phyloP scores from a whole-genome alignment of 2,797 vertebrate species.

The Sorex maritimensis region DNA sequence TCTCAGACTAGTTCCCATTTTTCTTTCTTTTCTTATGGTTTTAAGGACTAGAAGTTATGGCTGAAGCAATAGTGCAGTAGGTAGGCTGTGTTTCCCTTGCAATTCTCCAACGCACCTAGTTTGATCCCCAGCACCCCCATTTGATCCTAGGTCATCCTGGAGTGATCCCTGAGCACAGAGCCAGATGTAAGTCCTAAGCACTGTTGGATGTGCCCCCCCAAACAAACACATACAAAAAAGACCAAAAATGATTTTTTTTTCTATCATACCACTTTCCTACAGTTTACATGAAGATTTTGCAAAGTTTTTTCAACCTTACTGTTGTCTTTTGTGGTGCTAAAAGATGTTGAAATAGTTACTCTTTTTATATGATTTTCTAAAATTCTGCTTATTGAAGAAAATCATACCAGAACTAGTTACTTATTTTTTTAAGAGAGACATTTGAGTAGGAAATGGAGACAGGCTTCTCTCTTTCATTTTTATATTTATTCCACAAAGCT shows the following conservation, averaged over 20 bases:
- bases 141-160: too few species aligned
- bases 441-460: neutral
- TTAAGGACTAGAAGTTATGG: neutral
- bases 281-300: too few species aligned
- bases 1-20: neutral
- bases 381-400: neutral
- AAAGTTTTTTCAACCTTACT: neutral
- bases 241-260: too few species aligned
- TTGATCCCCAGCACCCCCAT: too few species aligned
- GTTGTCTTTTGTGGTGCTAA: neutral
- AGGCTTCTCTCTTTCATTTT: neutral
- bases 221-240: too few species aligned
- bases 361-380: neutral
- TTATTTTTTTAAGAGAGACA: neutral
- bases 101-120: too few species aligned
- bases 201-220: too few species aligned
- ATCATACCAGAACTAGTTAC: neutral
- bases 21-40: neutral
- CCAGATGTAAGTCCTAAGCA: too few species aligned
- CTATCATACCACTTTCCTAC: too few species aligned
- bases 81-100: too few species aligned
- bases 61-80: too few species aligned
- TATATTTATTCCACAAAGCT: neutral
- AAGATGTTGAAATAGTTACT: neutral
- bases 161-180: too few species aligned